Evolutionary conservation across 1,140 invertebrate genomes (phyloP).

Genomic region (Acromyrmex heyeri): DNA sequence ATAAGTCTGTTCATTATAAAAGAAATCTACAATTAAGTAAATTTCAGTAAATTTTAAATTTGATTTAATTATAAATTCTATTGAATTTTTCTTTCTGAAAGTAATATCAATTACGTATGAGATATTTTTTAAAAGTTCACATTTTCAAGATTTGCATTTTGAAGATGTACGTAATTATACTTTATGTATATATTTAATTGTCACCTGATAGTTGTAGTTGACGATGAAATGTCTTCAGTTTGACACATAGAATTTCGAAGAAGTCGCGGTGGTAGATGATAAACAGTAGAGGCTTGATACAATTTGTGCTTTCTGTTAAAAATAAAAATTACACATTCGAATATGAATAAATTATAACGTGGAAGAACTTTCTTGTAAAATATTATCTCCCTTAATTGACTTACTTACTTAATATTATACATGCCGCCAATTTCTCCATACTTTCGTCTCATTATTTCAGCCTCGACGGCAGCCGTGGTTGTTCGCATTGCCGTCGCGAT

Average conservation of each 20-base stretch:
- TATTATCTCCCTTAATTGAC: neutral
- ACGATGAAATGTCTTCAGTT: constrained; percentile 13
- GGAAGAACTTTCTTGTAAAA: neutral
- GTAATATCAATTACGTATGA: neutral
- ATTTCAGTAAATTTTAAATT: neutral
- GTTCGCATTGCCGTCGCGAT: constrained; percentile 54
- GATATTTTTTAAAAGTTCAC: neutral
- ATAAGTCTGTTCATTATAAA: neutral
- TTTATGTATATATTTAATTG: neutral
- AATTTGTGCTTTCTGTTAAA: constrained; percentile 42
- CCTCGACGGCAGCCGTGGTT: constrained; percentile 54
- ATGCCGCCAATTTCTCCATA: constrained; percentile 74
- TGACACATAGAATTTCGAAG: constrained; percentile 29
- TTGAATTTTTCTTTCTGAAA: neutral
- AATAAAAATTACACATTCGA: neutral
- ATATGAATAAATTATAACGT: constrained; percentile 9
- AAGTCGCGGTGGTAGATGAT: constrained; percentile 13
- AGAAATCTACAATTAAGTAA: neutral
- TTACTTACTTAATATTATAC: constrained; percentile 75
- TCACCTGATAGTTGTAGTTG: constrained; percentile 16
- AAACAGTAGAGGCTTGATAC: constrained; percentile 25
- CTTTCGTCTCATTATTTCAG: constrained; percentile 63
- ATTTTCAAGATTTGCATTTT: neutral
- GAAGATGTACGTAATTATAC: neutral
- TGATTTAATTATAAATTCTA: neutral